Percentiles rank a stretch among this genome's conserved stretches.
These are phyloP conservation scores for Cheilinus undulatus DNA, from an alignment of 2,113 vertebrate species.

Conservation along the genomic window DNA sequence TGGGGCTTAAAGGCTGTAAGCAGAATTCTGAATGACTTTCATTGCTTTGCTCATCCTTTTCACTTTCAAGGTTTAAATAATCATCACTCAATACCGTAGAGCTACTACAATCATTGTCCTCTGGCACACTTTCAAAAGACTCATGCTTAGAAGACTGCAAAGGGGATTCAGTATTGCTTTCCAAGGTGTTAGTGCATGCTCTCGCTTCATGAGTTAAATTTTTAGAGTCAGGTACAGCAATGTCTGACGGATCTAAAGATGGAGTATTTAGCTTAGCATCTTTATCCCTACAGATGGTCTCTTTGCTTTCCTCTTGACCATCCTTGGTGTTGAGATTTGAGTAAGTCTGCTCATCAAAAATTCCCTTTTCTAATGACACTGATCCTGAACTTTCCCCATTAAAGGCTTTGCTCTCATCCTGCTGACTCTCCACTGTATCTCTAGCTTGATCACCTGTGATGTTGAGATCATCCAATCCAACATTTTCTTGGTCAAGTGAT, in stretches of 20 bases:
- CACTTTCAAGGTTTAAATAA: slow-evolving; percentile 17
- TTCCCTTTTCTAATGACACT: neutral
- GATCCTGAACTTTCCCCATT: neutral
- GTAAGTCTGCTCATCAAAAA: slow-evolving; percentile 10
- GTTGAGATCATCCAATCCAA: neutral
- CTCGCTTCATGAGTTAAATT: slow-evolving; percentile 11
- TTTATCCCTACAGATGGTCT: slow-evolving; percentile 27
- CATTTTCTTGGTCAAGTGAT: neutral
- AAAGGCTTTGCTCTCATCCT: neutral
- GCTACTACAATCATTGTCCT: neutral
- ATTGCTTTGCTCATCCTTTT: slow-evolving; percentile 40
- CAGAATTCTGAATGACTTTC: slow-evolving; percentile 52
- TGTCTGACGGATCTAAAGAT: neutral
- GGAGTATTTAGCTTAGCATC: slow-evolving; percentile 13
- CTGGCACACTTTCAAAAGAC: slow-evolving; percentile 27
- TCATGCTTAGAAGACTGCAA: slow-evolving; percentile 10
- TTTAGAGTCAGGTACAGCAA: slow-evolving; percentile 7
- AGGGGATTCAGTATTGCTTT: slow-evolving; percentile 25
- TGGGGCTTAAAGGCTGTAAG: slow-evolving; percentile 41
- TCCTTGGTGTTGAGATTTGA: neutral
- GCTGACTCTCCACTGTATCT: slow-evolving; percentile 1
- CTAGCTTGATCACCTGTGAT: slow-evolving; percentile 14
- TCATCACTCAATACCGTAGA: slow-evolving; percentile 4
- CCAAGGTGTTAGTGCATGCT: slow-evolving; percentile 5
- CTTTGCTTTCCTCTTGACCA: slow-evolving; percentile 17